Conservation (phyloP, 2,113 vertebrate species). For the Vulpes ferrilata region DNA sequence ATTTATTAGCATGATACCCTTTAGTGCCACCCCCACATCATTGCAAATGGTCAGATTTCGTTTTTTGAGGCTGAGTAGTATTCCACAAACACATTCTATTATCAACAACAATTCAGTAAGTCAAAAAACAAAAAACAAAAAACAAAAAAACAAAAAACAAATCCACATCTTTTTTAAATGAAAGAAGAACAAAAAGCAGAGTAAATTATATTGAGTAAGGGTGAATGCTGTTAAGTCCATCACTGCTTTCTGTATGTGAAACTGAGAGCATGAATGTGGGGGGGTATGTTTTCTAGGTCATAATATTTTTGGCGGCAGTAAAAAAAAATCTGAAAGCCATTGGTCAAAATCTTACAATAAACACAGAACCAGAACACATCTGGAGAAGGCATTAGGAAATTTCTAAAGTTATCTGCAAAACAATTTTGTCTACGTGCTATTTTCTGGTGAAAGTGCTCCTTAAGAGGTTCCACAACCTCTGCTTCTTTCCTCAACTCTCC, state of each 20-base stretch:
- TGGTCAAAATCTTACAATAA: background rate
- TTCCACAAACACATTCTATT: no score
- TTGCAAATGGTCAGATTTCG: no score
- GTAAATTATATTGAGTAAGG: background rate
- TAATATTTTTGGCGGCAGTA: background rate
- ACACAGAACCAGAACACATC: background rate
- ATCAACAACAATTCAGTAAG: background rate
- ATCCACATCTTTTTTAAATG: background rate
- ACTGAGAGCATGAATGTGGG: no score
- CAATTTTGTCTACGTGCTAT: background rate
- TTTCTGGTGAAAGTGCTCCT: background rate
- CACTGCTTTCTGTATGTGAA: background rate
- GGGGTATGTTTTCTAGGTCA: background rate
- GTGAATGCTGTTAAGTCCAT: rapidly evolving
- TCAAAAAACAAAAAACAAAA: background rate
- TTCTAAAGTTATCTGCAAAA: background rate
- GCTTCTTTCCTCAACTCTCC: background rate
- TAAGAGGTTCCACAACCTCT: background rate
- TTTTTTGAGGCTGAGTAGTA: no score
- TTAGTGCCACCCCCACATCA: no score
- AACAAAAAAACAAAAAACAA: background rate
- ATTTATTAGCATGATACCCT: no score
- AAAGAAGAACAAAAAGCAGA: background rate
- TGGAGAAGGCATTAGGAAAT: background rate
- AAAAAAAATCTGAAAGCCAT: background rate